Percentiles rank a stretch among this genome's conserved stretches.
phyloP scores from a whole-genome alignment of 2,797 vertebrate species.

The Oreochromis mossambicus region DNA sequence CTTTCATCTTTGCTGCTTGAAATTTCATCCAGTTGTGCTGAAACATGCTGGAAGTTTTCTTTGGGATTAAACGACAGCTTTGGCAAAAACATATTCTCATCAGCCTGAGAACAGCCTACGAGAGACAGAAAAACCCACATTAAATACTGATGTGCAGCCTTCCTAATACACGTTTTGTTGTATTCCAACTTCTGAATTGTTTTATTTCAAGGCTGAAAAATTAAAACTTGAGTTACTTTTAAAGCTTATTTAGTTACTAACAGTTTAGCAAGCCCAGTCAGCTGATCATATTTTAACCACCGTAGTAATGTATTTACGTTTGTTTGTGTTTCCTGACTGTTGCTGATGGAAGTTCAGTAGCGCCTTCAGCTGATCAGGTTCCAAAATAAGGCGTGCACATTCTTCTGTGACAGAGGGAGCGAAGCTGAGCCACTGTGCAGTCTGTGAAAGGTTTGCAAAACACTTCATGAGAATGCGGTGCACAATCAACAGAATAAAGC shows the following conservation, averaged over 20 bases:
- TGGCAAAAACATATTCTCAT: conserved; percentile 21
- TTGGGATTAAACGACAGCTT: neutral
- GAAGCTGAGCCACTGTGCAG: conserved; percentile 29
- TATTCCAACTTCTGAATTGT: neutral
- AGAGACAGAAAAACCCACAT: neutral
- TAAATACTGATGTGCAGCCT: neutral
- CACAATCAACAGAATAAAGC: neutral
- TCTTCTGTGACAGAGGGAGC: conserved; percentile 13
- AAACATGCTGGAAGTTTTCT: neutral
- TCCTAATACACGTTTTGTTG: neutral
- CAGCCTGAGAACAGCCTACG: neutral
- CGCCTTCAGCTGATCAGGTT: conserved; percentile 6
- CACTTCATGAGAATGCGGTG: neutral
- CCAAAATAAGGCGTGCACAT: conserved; percentile 21
- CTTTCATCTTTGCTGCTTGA: neutral
- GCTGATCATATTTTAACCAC: neutral
- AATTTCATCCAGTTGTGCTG: neutral
- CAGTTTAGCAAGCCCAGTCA: neutral
- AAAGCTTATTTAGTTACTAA: neutral
- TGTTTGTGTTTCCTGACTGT: neutral
- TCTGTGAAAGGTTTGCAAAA: neutral
- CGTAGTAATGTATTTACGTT: neutral
- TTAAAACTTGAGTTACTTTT: neutral
- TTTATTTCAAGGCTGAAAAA: accelerated
- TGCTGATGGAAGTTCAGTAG: conserved; percentile 12